phyloP scores from a whole-genome alignment of 2,113 vertebrate species.

The Atlantisia rogersi region DNA sequence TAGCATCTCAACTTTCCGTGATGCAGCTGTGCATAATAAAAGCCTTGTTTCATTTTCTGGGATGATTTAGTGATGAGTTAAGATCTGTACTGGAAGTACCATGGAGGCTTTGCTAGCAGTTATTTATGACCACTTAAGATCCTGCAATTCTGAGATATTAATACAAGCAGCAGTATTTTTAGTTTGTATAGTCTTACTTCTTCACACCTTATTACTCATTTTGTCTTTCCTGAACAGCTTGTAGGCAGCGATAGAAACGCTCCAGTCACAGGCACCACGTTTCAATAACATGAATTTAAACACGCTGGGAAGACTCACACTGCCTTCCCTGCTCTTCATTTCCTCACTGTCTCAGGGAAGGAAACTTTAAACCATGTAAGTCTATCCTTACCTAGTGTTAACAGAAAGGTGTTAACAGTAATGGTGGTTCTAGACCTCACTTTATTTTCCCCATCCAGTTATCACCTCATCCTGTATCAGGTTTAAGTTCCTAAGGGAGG shows the following conservation, averaged over 20 bases:
- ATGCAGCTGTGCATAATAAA: background rate
- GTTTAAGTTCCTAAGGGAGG: background rate
- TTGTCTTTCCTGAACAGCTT: background rate
- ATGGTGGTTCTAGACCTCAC: background rate
- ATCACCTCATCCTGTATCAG: background rate
- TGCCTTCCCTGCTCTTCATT: background rate
- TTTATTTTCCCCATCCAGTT: background rate
- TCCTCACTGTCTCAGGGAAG: background rate
- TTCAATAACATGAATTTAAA: background rate
- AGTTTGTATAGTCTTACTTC: background rate
- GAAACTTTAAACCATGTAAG: background rate
- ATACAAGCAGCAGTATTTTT: background rate
- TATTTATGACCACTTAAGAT: background rate
- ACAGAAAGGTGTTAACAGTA: background rate
- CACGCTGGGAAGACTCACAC: background rate
- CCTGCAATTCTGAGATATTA: background rate
- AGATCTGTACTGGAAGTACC: background rate
- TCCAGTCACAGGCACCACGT: fast-evolving
- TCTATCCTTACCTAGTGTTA: background rate
- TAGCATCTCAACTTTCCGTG: background rate
- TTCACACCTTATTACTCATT: background rate
- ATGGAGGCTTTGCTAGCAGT: background rate
- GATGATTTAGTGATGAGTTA: background rate
- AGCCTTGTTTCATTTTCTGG: background rate
- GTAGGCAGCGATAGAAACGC: background rate